These are phyloP conservation scores for Notamacropus eugenii DNA, from an alignment of 2,797 vertebrate genomes.

Conservation along the genomic window DNA sequence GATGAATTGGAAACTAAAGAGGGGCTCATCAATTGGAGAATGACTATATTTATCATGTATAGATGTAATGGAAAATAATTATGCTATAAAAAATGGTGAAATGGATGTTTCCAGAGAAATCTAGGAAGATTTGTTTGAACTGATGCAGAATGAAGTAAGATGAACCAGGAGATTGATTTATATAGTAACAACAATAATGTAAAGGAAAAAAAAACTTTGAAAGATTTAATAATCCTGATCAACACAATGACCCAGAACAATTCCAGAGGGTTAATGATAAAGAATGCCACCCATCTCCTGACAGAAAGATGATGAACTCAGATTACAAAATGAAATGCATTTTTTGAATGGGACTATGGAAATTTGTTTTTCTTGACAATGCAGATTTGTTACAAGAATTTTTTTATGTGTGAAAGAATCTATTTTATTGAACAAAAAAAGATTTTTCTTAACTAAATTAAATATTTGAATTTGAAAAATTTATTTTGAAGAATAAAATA, in stretches of 20 bases:
- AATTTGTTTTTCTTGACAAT: constrained; percentile 3
- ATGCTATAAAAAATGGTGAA: not conserved
- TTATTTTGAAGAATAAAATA: not conserved
- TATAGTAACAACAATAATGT: not conserved
- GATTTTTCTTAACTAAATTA: not conserved
- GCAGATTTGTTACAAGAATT: not conserved
- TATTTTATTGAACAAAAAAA: not conserved
- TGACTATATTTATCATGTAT: not conserved
- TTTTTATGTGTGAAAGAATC: not conserved
- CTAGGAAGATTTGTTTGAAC: not conserved
- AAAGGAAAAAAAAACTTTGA: not conserved
- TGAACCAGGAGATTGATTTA: not conserved
- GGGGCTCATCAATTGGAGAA: not conserved
- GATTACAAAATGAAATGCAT: not conserved
- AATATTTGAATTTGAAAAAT: not conserved
- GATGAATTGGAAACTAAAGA: not conserved
- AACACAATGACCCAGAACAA: not conserved
- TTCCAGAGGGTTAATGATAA: not conserved
- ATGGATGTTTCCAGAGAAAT: not conserved
- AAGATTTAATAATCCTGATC: not conserved
- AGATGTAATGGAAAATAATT: not conserved
- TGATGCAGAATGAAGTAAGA: not conserved
- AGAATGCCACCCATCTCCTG: not conserved
- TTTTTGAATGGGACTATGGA: not conserved
- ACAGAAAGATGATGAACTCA: not conserved